phyloP scores from a whole-genome alignment of 2,888 invertebrate genomes.

The Ophion slaviceki region DNA sequence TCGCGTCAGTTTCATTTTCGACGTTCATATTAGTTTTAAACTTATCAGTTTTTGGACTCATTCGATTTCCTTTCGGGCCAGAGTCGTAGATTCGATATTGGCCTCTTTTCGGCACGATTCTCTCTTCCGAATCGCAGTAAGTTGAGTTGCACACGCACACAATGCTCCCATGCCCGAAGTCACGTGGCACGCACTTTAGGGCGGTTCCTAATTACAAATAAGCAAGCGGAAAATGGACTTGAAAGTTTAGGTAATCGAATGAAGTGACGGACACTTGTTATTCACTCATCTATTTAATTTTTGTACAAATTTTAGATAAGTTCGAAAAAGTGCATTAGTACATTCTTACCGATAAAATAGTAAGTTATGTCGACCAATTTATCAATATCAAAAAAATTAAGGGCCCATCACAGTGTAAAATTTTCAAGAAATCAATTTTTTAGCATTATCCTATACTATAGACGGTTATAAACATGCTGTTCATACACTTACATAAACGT shows the following conservation, averaged over 20 bases:
- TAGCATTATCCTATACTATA: no score
- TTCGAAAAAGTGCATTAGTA: no score
- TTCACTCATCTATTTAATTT: neutral
- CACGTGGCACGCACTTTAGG: conserved; percentile 72
- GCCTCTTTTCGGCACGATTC: conserved; percentile 82
- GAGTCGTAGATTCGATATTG: conserved; percentile 86
- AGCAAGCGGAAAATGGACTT: neutral
- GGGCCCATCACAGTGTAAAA: no score
- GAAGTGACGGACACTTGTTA: neutral
- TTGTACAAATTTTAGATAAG: neutral
- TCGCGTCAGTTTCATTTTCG: neutral
- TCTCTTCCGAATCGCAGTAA: conserved; percentile 89
- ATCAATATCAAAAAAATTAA: no score
- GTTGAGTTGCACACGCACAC: conserved; percentile 90
- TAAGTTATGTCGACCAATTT: no score
- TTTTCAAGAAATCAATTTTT: no score
- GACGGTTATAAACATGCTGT: no score
- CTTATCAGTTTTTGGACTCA: conserved; percentile 83
- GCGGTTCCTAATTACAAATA: conserved; percentile 50
- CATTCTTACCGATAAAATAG: no score
- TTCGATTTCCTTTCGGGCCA: conserved; percentile 86
- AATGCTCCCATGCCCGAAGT: conserved; percentile 74
- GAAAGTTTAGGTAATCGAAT: neutral
- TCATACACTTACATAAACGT: no score
- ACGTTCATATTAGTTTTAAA: conserved; percentile 73